Percentiles rank a stretch among this genome's conserved stretches.
Evolutionary conservation across 2,888 invertebrate genomes (phyloP).

Genomic region (Tachina lurida): DNA sequence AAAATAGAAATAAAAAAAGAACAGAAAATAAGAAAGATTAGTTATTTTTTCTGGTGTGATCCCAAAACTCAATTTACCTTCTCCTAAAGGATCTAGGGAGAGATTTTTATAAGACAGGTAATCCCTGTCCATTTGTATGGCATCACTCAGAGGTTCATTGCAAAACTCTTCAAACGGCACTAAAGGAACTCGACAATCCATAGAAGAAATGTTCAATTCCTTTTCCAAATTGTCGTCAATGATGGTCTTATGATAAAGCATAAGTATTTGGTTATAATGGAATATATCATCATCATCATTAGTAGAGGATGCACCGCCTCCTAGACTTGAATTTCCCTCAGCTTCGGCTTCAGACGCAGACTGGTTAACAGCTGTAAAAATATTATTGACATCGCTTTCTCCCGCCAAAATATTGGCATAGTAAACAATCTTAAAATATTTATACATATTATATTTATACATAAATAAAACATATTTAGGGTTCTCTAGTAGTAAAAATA

Average conservation of each 20-base stretch:
- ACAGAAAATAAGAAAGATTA: constrained; percentile 13
- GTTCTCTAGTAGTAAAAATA: constrained; percentile 75
- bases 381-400: constrained; percentile 78
- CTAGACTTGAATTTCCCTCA: constrained; percentile 42
- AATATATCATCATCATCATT: constrained; percentile 81
- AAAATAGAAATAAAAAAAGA: not conserved
- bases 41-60: not conserved
- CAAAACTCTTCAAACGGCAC: constrained; percentile 95
- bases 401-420: constrained; percentile 95
- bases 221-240: constrained; percentile 84
- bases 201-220: constrained; percentile 86
- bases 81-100: constrained; percentile 77
- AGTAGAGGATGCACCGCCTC: constrained; percentile 56
- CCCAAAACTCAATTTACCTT: constrained; percentile 70
- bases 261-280: constrained; percentile 78
- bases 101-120: constrained; percentile 93
- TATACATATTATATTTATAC: not conserved
- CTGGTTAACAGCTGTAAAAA: constrained; percentile 73
- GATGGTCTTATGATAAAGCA: constrained; percentile 79
- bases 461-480: not conserved
- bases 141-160: constrained; percentile 96
- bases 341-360: constrained; percentile 72
- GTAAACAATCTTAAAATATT: constrained; percentile 87
- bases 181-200: constrained; percentile 91
- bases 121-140: constrained; percentile 96